A percentile compares a stretch with the other conserved stretches of the same genome.
These are phyloP conservation scores for Lutjanus campechanus DNA, from an alignment of 2,797 vertebrate species.

Conservation along the genomic window DNA sequence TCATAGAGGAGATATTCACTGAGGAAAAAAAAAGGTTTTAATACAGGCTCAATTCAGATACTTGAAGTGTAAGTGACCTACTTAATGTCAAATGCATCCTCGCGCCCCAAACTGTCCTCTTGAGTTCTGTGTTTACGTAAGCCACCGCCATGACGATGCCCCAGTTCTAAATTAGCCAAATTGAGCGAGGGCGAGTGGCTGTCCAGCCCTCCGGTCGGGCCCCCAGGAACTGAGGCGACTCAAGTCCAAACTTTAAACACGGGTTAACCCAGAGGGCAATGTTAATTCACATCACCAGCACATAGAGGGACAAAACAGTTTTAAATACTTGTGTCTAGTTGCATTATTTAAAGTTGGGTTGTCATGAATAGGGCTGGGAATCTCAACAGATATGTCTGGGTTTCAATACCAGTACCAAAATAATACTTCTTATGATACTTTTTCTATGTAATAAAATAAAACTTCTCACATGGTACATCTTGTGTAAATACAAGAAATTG, in stretches of 20 bases:
- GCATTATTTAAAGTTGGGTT: slow-evolving; percentile 52
- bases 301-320: background rate
- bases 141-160: slow-evolving; percentile 28
- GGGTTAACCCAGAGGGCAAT: slow-evolving; percentile 15
- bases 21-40: background rate
- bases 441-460: too few relatives aligned
- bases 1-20: background rate
- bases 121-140: slow-evolving; percentile 39
- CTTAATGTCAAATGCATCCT: slow-evolving; percentile 1
- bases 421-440: background rate
- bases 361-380: slow-evolving; percentile 16
- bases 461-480: too few relatives aligned
- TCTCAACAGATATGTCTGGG: background rate
- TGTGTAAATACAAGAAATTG: too few relatives aligned
- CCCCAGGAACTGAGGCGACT: slow-evolving; percentile 6
- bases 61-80: slow-evolving; percentile 10
- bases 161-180: slow-evolving; percentile 38
- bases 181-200: slow-evolving; percentile 7
- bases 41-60: background rate
- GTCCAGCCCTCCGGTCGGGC: slow-evolving; percentile 14
- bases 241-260: slow-evolving; percentile 22
- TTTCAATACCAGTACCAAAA: background rate
- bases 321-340: slow-evolving; percentile 42
- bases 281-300: slow-evolving; percentile 20
- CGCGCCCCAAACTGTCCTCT: slow-evolving; percentile 14